Conservation (phyloP, 2,888 invertebrate species). For the Morpho achilles region DNA sequence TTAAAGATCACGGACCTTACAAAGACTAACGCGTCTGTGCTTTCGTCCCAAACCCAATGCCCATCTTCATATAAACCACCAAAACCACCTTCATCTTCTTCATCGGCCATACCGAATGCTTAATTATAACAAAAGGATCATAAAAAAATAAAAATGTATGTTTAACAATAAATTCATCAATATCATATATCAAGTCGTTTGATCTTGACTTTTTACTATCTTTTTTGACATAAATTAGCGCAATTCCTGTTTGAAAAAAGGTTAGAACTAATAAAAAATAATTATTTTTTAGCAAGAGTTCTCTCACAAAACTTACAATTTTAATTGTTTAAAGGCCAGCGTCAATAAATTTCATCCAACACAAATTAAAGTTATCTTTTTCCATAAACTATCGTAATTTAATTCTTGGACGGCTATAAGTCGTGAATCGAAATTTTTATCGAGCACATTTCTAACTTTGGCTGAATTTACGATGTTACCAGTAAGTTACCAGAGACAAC, state of each 20-base stretch:
- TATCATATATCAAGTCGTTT: background rate
- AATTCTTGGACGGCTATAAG: constrained; percentile 61
- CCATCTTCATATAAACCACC: constrained; percentile 66
- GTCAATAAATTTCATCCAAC: background rate
- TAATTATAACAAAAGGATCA: background rate
- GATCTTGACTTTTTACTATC: too few relatives aligned
- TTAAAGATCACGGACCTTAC: constrained; percentile 39
- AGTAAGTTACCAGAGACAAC: constrained; percentile 62
- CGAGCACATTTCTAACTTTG: constrained; percentile 66
- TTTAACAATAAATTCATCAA: background rate
- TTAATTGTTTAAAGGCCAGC: too few relatives aligned
- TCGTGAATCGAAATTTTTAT: constrained; percentile 63
- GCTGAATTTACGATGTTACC: constrained; percentile 69
- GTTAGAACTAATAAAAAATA: too few relatives aligned
- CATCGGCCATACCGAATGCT: constrained; percentile 49
- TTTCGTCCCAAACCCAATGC: constrained; percentile 74
- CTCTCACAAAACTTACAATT: too few relatives aligned
- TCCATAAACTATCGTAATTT: constrained; percentile 32
- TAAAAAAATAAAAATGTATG: background rate
- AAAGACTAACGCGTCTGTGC: constrained; percentile 43
- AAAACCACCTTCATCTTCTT: constrained; percentile 59
- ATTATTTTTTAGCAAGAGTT: too few relatives aligned
- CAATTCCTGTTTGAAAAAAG: too few relatives aligned
- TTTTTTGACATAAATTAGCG: too few relatives aligned
- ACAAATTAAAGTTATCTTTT: constrained; percentile 1